Base-by-base conservation (phyloP, 2,113 vertebrate species). In the Phylloscopus trochilus region DNA sequence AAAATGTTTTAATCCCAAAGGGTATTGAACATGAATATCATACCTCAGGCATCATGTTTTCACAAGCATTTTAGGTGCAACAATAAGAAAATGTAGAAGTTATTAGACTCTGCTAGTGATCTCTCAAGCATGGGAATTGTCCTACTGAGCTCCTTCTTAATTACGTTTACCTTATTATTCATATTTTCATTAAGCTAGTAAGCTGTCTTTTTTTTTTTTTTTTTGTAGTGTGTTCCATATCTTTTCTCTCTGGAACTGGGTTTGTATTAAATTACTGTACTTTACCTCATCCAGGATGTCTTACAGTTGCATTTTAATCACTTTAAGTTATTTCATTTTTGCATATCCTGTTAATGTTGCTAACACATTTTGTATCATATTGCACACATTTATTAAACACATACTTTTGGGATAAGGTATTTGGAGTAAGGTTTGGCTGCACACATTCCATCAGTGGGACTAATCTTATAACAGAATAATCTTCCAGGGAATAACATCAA, bases 81-180 rank as follows among this genome's bases (percentile, higher is more conserved):
- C 27, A 51, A 10, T 66, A 49, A 66, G 24, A 92, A 92, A 51
- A 46, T n/a, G 13, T 31, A 86, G 28, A 89, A 60, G 7, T 18
- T 76, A 18, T 62, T 88, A 86, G 17, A 76, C 15, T 37, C 7
- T 69, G 27, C 14, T 28, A 15, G 55, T 70, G 49, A 88, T 87
- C 12, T 90, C 43, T 80, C 33, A 83, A 69, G 31, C 58, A 77
- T 47, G 55, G 51, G 58, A 86, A 92, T 90, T 72, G 55, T 80
- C 59, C 52, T 77, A 31, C 51, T 80, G 37, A 88, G 53, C 37
- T 86, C 33, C 30, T 77, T 46, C 51, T 86, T 94, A 90, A 87
- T 93, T 90, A 70, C 47, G 72, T 94, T 77, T 89, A 59, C 41
- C 9, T 94, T 77, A 87, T 84, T 95, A 93, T 86, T 94, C 51